A percentile compares a stretch with the other conserved stretches of the same genome.
Conservation (phyloP, 2,888 invertebrate species). For the Tanytarsus gracilentus region DNA sequence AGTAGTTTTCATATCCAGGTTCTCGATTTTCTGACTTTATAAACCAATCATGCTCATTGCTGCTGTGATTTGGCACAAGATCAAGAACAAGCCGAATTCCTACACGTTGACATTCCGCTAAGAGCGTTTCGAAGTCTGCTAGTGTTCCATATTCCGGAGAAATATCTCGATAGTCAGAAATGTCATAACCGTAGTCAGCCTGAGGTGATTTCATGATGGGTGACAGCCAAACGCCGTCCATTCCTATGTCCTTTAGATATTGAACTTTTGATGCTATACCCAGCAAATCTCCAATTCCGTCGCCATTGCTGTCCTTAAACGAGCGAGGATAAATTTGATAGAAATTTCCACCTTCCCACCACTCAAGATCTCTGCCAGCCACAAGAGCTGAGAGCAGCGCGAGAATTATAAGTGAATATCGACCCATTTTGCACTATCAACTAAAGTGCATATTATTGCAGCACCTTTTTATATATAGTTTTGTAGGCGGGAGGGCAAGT, state of each 20-base stretch:
- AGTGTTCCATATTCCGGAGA: slow-evolving; percentile 48
- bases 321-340: slow-evolving; percentile 78
- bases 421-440: too few relatives aligned
- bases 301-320: slow-evolving; percentile 62
- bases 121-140: slow-evolving; percentile 44
- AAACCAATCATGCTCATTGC: slow-evolving; percentile 70
- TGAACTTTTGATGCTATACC: slow-evolving; percentile 48
- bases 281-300: slow-evolving; percentile 67
- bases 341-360: slow-evolving; percentile 74
- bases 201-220: slow-evolving; percentile 52
- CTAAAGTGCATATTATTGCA: too few relatives aligned
- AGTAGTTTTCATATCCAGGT: slow-evolving; percentile 60
- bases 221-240: slow-evolving; percentile 49
- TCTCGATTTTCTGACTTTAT: slow-evolving; percentile 54
- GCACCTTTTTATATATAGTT: too few relatives aligned
- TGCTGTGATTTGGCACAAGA: slow-evolving; percentile 49
- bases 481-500: too few relatives aligned
- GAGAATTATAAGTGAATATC: not conserved
- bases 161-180: slow-evolving; percentile 47
- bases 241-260: slow-evolving; percentile 46
- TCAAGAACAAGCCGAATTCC: slow-evolving; percentile 40
- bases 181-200: slow-evolving; percentile 53
- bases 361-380: slow-evolving; percentile 45
- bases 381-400: not conserved
- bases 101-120: slow-evolving; percentile 35